Evolutionary conservation across 2,888 invertebrate genomes (phyloP), one percentile per base, ranked within the genome.

Genomic region (Cantharis nigra): DNA sequence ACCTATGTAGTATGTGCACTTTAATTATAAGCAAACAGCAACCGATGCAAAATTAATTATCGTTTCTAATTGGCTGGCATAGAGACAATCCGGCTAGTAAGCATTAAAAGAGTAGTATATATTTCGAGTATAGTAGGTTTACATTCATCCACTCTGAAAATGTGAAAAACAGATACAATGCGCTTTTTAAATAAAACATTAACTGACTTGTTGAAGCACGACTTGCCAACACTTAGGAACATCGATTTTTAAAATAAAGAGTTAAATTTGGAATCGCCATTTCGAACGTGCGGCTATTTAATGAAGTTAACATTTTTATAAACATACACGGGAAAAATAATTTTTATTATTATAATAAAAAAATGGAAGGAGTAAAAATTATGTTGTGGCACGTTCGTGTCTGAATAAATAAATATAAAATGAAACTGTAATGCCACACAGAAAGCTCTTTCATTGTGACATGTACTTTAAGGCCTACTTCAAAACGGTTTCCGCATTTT

Each of bases 161-260:
- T 33, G 62, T 75, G 71, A 75, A 73, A 77, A 74, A 78, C 73
- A 69, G 75, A 75, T 70, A 76, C 76, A 76, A 78, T 63, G 73
- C 72, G 70, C 72, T 71, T 79, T 77, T 75, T 75, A 79, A 78
- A 81, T 80, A 80, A 80, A 81, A 80, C 79, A 81, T 80, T 77
- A 80, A 80, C 78, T 72, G 76, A 81, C 81, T 81, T 81, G 81
- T 81, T 81, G 81, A 81, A 81, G 75, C 75, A 70, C 26, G 72
- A 78, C 74, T 75, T 78, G 79, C 79, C 73, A 74, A 74, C 77
- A 79, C 77, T 80, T 75, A 74, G 7, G 76, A 70, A 18, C 79
- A 81, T 81, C 77, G 81, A 81, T 81, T 80, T 80, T 81, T 79
- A 74, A 72, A 72, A 79, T 76, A 79, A 79, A 79, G 77, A 73